These are phyloP conservation scores for Apogon talboti DNA, from an alignment of 2,797 vertebrate genomes.

Conservation along the genomic window DNA sequence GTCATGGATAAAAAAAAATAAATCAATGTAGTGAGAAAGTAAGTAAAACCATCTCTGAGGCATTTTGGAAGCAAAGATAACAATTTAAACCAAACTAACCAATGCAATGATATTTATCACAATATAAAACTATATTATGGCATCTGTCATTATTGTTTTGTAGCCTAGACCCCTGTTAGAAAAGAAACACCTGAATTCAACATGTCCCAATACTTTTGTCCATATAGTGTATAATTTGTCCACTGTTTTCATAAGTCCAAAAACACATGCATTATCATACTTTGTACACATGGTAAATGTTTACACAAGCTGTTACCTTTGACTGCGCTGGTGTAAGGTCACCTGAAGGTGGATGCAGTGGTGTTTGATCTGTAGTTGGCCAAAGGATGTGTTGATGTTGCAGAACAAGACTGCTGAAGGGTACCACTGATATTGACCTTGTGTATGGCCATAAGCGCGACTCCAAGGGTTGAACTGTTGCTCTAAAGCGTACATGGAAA, in stretches of 20 bases:
- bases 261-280: neutral
- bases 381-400: slow-evolving; percentile 73
- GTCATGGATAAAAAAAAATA: too few relatives aligned
- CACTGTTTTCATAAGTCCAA: neutral
- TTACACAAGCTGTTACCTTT: slow-evolving; percentile 59
- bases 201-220: too few relatives aligned
- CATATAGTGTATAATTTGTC: too few relatives aligned
- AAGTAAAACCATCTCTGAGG: too few relatives aligned
- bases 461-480: slow-evolving; percentile 25
- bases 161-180: too few relatives aligned
- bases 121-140: too few relatives aligned
- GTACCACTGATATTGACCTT: slow-evolving; percentile 62
- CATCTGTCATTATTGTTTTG: too few relatives aligned
- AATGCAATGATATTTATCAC: too few relatives aligned
- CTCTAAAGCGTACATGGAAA: slow-evolving; percentile 28
- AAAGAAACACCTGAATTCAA: too few relatives aligned
- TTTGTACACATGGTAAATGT: slow-evolving; percentile 37
- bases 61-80: too few relatives aligned
- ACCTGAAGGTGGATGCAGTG: slow-evolving; percentile 62
- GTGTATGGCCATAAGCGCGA: slow-evolving; percentile 49
- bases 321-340: slow-evolving; percentile 63
- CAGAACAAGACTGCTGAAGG: slow-evolving; percentile 63
- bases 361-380: slow-evolving; percentile 64
- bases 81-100: too few relatives aligned
- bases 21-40: too few relatives aligned